Percentiles rank a stretch among this genome's conserved stretches.
Conservation (phyloP, 2,797 vertebrate species). For the Cynopterus sphinx region DNA sequence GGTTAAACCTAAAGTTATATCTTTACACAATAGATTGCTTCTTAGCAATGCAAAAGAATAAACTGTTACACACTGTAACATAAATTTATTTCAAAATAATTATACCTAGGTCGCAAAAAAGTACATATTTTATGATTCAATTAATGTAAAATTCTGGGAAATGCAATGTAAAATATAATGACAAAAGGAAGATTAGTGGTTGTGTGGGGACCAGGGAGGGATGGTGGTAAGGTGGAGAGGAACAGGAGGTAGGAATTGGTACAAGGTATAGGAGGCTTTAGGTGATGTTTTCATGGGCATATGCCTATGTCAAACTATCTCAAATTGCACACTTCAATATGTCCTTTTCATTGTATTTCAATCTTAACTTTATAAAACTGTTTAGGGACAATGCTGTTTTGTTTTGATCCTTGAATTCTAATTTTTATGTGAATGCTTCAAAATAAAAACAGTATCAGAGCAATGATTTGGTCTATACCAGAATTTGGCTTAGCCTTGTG, state of each 20-base stretch:
- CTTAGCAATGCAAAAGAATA: not conserved
- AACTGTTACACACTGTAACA: not conserved
- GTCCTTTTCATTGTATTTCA: not conserved
- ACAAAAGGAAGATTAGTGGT: not conserved
- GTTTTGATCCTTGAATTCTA: not conserved
- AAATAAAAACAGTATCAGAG: not conserved
- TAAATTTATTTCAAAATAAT: not conserved
- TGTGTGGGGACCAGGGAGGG: not conserved
- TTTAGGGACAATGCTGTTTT: not conserved
- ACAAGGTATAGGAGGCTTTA: not conserved
- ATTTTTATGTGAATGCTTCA: not conserved
- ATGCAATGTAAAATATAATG: not conserved
- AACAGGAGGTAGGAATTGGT: not conserved
- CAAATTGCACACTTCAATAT: not conserved
- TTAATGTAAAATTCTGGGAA: not conserved
- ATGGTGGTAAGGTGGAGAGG: not conserved
- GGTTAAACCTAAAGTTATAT: not conserved
- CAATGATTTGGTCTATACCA: not conserved
- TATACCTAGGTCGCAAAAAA: not conserved
- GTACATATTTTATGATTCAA: not conserved
- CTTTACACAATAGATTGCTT: not conserved
- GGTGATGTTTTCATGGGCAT: not conserved
- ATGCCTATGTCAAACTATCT: not conserved
- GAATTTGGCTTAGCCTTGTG: not conserved
- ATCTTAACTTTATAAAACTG: not conserved